Evolutionary conservation across 2,113 vertebrate species (phyloP), one percentile per base, ranked within the genome.

Genomic region (Hippocampus comes): DNA sequence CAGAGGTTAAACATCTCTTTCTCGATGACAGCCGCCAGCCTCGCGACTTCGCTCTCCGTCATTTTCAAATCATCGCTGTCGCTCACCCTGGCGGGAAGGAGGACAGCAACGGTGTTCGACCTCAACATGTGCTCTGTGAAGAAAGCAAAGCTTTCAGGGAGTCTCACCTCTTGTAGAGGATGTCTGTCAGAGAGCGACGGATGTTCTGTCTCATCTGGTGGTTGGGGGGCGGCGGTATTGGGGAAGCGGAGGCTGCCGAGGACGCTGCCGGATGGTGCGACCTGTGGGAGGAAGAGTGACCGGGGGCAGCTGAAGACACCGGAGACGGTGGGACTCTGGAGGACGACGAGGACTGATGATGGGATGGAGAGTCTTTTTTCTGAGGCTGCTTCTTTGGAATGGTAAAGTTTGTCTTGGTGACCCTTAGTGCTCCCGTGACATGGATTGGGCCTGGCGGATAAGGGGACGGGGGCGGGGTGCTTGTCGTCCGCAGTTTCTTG

Each of bases 161-260:
- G 10, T 61, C 95, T 87, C 89, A 98, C 97, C 97, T 98, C 89
- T 98, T 99, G 88, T 93, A 98, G 12, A 99, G 90, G 78, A 99
- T 99, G 79, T 99, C 97, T 59, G 97, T 99, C 61, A 99, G 88
- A 0, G 97, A 99, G 38, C 97, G 95, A 3, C 96, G 93, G 81
- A 99, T 99, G 75, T 99, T 99, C 79, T 97, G 94, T 42, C 97
- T 95, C 81, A 99, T 99, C 89, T 99, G 97, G 34, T 95, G 95
- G 86, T 98, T 98, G 68, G 95, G 93, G 8, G 94, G 95, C 9
- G 94, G 95, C 0, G 93, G 90, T 41, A 90, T 87, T 2, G 85
- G 38, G 0, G 91, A 53, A 21, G 1, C 71, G 1, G 88, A n/a
- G 9, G 88, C 75, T 0, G 84, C 67, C 23, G 82, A 72, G 9